Evolutionary conservation across 2,113 vertebrate species (phyloP).

Genomic region (Pseudorasbora parva): DNA sequence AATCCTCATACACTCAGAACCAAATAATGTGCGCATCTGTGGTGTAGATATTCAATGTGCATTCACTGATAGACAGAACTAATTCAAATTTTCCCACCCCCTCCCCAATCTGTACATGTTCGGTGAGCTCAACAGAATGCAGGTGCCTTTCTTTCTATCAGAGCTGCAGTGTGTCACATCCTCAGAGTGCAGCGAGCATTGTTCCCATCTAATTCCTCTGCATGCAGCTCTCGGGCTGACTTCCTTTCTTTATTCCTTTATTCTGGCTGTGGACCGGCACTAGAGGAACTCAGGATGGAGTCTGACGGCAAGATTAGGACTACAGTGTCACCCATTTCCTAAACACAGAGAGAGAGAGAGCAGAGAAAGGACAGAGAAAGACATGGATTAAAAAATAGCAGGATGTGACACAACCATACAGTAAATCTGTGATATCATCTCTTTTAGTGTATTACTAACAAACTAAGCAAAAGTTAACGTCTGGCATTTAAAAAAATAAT

Average conservation of each 20-base stretch:
- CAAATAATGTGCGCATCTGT: background rate
- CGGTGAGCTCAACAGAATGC: background rate
- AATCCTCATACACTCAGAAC: background rate
- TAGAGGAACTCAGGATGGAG: constrained; percentile 20
- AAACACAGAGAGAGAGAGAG: constrained; percentile 14
- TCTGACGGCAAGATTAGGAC: constrained; percentile 39
- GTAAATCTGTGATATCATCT: constrained; percentile 28
- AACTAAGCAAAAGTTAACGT: constrained; percentile 10
- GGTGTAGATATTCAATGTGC: background rate
- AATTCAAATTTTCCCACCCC: background rate
- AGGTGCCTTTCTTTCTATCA: constrained; percentile 35
- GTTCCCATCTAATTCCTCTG: constrained; percentile 26
- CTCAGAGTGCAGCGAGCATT: constrained; percentile 11
- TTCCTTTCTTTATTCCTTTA: constrained; percentile 54
- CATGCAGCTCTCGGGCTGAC: constrained; percentile 22
- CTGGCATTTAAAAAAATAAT: background rate
- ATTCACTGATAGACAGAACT: background rate
- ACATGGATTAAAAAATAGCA: background rate
- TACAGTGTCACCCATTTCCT: constrained; percentile 24
- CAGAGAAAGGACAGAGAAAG: constrained; percentile 7
- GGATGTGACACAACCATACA: constrained; percentile 1
- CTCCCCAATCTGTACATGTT: background rate
- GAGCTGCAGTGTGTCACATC: constrained; percentile 43
- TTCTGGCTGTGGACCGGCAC: constrained; percentile 17
- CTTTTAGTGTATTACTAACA: background rate